Conservation (phyloP, 2,113 vertebrate genomes). For the Mobula birostris region DNA sequence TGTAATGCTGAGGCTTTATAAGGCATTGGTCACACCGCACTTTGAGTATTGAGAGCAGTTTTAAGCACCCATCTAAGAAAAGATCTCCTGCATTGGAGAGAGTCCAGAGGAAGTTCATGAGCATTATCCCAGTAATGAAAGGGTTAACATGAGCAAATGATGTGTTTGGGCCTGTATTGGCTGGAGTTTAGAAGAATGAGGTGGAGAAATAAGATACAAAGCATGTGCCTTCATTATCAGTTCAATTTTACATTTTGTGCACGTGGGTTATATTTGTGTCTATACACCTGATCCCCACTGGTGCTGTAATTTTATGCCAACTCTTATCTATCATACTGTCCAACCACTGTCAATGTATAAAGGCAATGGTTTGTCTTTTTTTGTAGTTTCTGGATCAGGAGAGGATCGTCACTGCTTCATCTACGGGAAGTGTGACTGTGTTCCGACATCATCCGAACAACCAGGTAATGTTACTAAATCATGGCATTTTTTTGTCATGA, state of each 20-base stretch:
- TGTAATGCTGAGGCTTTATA: too few species aligned
- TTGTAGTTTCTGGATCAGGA: slow-evolving; percentile 89
- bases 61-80: too few species aligned
- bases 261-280: neutral
- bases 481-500: neutral
- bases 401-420: slow-evolving; percentile 81
- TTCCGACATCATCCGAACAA: slow-evolving; percentile 75
- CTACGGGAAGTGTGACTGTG: slow-evolving; percentile 78
- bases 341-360: neutral
- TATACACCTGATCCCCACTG: neutral
- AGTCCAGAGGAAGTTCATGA: too few species aligned
- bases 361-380: neutral
- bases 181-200: neutral
- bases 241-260: neutral
- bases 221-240: too few species aligned
- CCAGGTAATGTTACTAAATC: slow-evolving; percentile 58
- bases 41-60: too few species aligned
- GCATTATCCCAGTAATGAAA: too few species aligned
- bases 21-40: too few species aligned
- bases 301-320: neutral
- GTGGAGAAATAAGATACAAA: too few species aligned
- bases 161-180: neutral
- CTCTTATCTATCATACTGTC: neutral
- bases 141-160: too few species aligned
- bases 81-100: too few species aligned